Evolutionary conservation across 2,888 invertebrate genomes (phyloP), one percentile per base, ranked within the genome.

Genomic region (Macaria notata): DNA sequence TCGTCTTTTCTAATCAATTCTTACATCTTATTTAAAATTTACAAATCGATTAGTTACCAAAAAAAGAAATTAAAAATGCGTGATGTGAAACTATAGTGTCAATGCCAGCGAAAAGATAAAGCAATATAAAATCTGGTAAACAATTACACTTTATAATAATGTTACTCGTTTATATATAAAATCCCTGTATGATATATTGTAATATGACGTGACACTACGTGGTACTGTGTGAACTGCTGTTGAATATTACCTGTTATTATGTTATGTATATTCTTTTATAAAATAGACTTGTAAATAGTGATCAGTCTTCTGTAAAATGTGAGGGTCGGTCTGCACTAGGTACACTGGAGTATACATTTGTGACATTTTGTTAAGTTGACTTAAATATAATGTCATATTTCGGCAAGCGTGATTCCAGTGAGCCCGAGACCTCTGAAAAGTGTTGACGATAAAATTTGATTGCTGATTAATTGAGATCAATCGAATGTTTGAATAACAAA

Each of bases 171-270:
- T 82, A 86, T 86, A 89, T 89, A 88, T 88, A 89, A 91, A 91
- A 91, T 91, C 91, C 91, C 91, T 91, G 91, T 91, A 88, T 86
- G 84, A 88, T 83, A 87, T 91, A 91, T 89, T 90, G 88, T 89
- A 81, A 84, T 77, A 82, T 87, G 88, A 84, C 45, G 58, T 78
- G 86, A 83, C 86, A 84, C 83, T 65, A 65, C 57, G 57, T 66
- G 62, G 56, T 59, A 45, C 58, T 62, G 63, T 65, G 65, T 72
- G 73, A 66, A 70, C 69, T 75, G 75, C 67, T 48, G 66, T 56
- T 52, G 64, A 62, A 9, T 58, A 52, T 62, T 66, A 61, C 57
- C 62, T 64, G 63, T 63, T 61, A 62, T 80, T 75, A 76, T 79
- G 81, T 81, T 77, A 80, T 86, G 81, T 88, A 88, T 83, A 76